Percentiles rank a stretch among this genome's conserved stretches.
Conservation (phyloP, 2,888 invertebrate genomes). For the Ornithoptera alexandrae region DNA sequence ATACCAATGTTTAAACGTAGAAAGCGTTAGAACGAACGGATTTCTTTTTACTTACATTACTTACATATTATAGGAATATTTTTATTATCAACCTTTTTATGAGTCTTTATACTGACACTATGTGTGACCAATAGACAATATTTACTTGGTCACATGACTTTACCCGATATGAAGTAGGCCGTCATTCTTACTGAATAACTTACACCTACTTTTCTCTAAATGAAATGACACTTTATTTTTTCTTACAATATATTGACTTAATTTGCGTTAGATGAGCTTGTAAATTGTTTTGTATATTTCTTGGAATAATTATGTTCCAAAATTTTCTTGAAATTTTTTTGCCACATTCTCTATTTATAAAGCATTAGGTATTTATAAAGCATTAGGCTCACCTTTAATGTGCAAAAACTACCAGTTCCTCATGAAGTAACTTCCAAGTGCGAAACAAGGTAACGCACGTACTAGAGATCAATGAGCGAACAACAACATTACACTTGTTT, state of each 20-base stretch:
- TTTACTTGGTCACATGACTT: slow-evolving; percentile 61
- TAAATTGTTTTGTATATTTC: background rate
- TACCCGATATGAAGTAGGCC: slow-evolving; percentile 69
- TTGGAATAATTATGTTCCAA: background rate
- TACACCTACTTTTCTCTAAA: slow-evolving; percentile 54
- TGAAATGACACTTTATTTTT: background rate
- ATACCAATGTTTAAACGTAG: slow-evolving; percentile 3
- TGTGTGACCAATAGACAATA: slow-evolving; percentile 41
- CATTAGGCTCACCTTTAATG: slow-evolving; percentile 53
- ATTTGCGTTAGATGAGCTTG: background rate
- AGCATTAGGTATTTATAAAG: slow-evolving; percentile 33
- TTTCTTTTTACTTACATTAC: background rate
- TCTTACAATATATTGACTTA: background rate
- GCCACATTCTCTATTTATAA: slow-evolving; percentile 36
- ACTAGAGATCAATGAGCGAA: slow-evolving; percentile 54
- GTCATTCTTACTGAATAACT: slow-evolving; percentile 65
- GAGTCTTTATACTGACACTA: background rate
- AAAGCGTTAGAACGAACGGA: background rate
- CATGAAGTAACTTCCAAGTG: slow-evolving; percentile 63
- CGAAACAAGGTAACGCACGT: slow-evolving; percentile 47
- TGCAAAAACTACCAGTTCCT: slow-evolving; percentile 56
- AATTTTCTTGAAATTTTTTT: background rate
- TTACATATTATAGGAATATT: background rate
- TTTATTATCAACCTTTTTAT: background rate
- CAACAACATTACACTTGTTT: slow-evolving; percentile 73